These are phyloP conservation scores for Chromis chromis DNA, from an alignment of 2,797 vertebrate species.

Conservation along the genomic window DNA sequence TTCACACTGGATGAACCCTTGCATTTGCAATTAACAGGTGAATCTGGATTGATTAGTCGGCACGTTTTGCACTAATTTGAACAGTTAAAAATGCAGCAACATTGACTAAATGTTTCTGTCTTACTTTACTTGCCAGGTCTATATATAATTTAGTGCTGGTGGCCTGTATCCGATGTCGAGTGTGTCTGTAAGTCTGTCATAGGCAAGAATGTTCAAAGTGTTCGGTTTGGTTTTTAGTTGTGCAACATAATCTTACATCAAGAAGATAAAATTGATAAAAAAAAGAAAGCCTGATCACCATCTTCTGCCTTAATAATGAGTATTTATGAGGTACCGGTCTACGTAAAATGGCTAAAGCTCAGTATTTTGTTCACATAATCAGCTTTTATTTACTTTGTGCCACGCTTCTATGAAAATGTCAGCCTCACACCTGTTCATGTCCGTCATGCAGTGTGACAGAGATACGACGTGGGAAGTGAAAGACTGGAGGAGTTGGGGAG, in stretches of 20 bases:
- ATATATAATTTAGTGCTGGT: conserved; percentile 64
- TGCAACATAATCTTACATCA: neutral
- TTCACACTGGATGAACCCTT: conserved; percentile 42
- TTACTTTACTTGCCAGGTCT: conserved; percentile 51
- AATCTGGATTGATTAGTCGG: conserved; percentile 16
- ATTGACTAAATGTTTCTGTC: conserved; percentile 12
- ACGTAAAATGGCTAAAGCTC: neutral
- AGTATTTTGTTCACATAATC: conserved; percentile 1
- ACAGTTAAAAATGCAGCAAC: conserved; percentile 16
- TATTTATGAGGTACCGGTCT: neutral
- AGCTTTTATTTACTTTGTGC: conserved; percentile 22
- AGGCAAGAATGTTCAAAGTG: conserved; percentile 1
- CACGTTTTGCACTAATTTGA: conserved; percentile 10
- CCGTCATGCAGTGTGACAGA: conserved; percentile 43
- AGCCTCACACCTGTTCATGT: conserved; percentile 58
- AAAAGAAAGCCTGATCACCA: neutral
- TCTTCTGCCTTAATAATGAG: neutral
- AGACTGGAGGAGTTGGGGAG: conserved; percentile 25
- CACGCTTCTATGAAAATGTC: conserved; percentile 12
- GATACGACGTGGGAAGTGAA: conserved; percentile 32
- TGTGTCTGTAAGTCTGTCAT: conserved; percentile 25
- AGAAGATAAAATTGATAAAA: neutral
- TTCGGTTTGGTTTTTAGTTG: conserved; percentile 16
- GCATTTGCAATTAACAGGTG: conserved; percentile 16
- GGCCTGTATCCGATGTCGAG: conserved; percentile 55